These are phyloP conservation scores for Tragelaphus buxtoni DNA, from an alignment of 2,113 vertebrate species.

Conservation along the genomic window DNA sequence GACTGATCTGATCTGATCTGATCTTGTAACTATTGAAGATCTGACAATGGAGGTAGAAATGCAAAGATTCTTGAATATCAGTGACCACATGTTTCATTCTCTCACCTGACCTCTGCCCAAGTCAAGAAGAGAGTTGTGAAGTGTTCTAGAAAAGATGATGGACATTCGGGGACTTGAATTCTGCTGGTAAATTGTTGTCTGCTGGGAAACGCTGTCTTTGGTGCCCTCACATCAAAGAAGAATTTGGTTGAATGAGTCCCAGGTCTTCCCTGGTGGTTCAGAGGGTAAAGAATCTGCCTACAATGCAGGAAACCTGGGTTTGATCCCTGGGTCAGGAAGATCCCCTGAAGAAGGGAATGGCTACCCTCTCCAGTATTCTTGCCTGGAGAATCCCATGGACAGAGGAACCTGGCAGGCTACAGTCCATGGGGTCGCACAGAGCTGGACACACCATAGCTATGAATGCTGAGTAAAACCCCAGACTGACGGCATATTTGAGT, in stretches of 20 bases:
- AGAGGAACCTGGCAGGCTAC: background rate
- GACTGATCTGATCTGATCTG: too few relatives aligned
- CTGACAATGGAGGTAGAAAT: background rate
- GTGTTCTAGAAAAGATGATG: accelerated
- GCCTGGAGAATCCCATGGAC: background rate
- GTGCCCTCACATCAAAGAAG: background rate
- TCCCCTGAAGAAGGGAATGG: background rate
- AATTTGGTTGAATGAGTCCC: background rate
- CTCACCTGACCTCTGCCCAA: background rate
- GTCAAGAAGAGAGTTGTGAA: accelerated
- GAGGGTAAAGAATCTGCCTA: background rate
- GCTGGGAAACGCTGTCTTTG: accelerated
- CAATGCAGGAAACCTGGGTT: background rate
- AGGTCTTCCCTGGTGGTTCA: background rate
- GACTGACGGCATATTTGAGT: accelerated
- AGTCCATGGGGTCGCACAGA: background rate
- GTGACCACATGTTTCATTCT: background rate
- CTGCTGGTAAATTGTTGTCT: background rate
- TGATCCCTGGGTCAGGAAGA: background rate
- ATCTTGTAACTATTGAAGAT: too few relatives aligned
- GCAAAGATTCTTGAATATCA: too few relatives aligned
- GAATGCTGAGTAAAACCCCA: background rate
- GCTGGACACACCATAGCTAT: background rate
- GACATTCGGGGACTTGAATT: accelerated
- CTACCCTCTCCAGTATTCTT: background rate